phyloP scores from a whole-genome alignment of 2,113 vertebrate species.

The Etheostoma spectabile region DNA sequence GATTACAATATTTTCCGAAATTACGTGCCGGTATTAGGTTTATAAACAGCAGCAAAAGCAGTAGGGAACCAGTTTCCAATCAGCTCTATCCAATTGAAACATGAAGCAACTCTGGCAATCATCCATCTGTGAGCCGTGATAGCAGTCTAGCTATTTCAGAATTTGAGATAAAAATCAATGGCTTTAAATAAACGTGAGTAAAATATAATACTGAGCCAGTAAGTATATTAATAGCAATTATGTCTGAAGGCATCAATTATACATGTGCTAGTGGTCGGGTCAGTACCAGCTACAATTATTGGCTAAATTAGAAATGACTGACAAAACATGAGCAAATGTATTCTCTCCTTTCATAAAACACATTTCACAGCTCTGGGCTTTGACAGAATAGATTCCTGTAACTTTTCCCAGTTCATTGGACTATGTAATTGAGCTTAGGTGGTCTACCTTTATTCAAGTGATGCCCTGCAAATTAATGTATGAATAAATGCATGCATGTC shows the following conservation, averaged over 20 bases:
- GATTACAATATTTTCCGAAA: conserved; percentile 15
- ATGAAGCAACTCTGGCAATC: conserved; percentile 42
- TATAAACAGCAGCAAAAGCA: conserved; percentile 39
- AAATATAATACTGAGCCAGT: conserved; percentile 20
- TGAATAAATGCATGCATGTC: conserved; percentile 33
- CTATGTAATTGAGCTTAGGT: conserved; percentile 55
- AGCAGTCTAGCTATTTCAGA: conserved; percentile 52
- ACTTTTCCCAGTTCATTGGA: conserved; percentile 49
- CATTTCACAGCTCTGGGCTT: conserved; percentile 51
- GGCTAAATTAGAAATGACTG: conserved; percentile 37
- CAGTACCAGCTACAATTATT: conserved; percentile 40
- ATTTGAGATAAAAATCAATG: conserved; percentile 40
- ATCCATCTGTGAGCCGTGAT: conserved; percentile 51
- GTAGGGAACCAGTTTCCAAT: conserved; percentile 54
- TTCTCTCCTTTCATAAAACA: conserved; percentile 45
- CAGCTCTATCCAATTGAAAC: conserved; percentile 50
- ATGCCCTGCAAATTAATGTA: conserved; percentile 17
- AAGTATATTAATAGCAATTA: conserved; percentile 47
- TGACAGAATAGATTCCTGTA: conserved; percentile 59
- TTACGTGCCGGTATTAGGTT: conserved; percentile 1
- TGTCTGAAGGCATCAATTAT: conserved; percentile 48
- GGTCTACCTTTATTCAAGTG: conserved; percentile 40
- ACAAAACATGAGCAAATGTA: conserved; percentile 16
- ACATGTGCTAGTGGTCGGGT: conserved; percentile 32
- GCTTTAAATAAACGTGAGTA: conserved; percentile 45